Percentiles rank a stretch among this genome's conserved stretches.
phyloP scores from a whole-genome alignment of 1,140 invertebrate species.

The Drosophila burlai region DNA sequence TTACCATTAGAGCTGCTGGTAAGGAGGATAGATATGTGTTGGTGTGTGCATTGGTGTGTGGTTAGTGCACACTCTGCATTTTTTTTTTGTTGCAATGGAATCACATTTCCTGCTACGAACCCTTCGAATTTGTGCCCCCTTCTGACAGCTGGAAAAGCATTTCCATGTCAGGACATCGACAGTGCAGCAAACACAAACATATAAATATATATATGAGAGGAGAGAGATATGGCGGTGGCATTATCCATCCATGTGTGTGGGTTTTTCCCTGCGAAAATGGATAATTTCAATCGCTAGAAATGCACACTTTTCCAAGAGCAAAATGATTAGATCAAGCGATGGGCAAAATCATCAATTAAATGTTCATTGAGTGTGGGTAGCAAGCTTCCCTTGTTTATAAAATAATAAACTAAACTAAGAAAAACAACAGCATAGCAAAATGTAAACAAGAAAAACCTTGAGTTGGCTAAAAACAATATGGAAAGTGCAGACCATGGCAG shows the following conservation, averaged over 20 bases:
- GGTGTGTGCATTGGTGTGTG: background rate
- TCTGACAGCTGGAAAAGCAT: slow-evolving; percentile 40
- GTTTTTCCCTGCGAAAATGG: background rate
- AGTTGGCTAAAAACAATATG: slow-evolving; percentile 10
- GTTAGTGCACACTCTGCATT: slow-evolving; percentile 24
- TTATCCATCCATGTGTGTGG: slow-evolving; percentile 2
- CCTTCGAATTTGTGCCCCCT: background rate
- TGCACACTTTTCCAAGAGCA: background rate
- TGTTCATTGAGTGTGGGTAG: background rate
- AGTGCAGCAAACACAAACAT: slow-evolving; percentile 7
- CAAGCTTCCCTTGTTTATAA: background rate
- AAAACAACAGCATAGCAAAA: background rate
- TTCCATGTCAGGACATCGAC: slow-evolving; percentile 30
- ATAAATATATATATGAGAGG: background rate
- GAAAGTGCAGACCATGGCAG: slow-evolving; percentile 1
- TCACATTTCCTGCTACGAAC: slow-evolving; percentile 2
- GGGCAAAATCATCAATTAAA: background rate
- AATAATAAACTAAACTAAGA: background rate
- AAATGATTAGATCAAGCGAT: background rate
- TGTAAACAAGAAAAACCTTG: slow-evolving; percentile 4
- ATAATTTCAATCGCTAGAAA: slow-evolving; percentile 9
- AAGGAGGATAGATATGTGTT: slow-evolving; percentile 1
- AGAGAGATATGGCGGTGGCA: slow-evolving; percentile 16
- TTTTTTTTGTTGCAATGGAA: slow-evolving; percentile 21
- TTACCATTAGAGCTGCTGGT: slow-evolving; percentile 33